phyloP scores from a whole-genome alignment of 2,113 vertebrate genomes.

The Aegotheles bennettii region DNA sequence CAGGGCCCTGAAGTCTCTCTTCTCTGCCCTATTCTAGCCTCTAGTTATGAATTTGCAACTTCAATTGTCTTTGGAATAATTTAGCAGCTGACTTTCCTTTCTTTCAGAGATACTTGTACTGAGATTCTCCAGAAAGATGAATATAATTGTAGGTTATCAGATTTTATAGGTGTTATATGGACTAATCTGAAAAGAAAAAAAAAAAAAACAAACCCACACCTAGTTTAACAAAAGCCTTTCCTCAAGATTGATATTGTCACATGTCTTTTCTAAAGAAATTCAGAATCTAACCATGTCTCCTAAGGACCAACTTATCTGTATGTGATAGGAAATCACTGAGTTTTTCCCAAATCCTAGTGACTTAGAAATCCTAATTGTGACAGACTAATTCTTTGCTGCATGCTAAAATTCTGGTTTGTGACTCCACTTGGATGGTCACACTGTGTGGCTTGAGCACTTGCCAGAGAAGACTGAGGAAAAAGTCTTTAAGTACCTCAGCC shows the following conservation, averaged over 20 bases:
- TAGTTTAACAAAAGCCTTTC: neutral
- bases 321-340: neutral
- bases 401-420: neutral
- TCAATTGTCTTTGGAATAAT: neutral
- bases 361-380: neutral
- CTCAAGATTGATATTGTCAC: neutral
- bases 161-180: neutral
- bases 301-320: neutral
- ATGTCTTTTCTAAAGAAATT: neutral
- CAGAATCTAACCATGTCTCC: neutral
- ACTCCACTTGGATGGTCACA: neutral
- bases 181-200: neutral
- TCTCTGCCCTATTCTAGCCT: too few relatives aligned
- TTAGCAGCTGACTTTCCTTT: neutral
- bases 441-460: too few relatives aligned
- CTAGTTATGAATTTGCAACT: neutral
- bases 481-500: too few relatives aligned
- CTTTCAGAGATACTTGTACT: neutral
- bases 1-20: too few relatives aligned
- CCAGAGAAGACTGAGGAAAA: too few relatives aligned
- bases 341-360: neutral
- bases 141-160: neutral
- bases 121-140: neutral
- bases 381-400: neutral
- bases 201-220: rapidly evolving